phyloP scores from a whole-genome alignment of 1,140 invertebrate genomes.

The Akabosia matsudoensis region DNA sequence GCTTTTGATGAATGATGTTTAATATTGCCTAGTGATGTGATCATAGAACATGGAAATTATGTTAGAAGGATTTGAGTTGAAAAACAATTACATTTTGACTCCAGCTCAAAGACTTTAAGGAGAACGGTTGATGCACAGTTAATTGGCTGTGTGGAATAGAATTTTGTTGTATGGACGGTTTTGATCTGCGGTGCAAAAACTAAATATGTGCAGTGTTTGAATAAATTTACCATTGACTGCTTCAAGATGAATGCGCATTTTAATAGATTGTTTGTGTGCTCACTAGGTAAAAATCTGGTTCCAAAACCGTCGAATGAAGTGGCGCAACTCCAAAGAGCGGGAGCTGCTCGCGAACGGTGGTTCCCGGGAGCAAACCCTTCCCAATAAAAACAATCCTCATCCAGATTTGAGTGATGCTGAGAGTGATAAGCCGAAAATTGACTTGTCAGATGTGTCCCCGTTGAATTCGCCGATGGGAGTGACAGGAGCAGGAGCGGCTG shows the following conservation, averaged over 20 bases:
- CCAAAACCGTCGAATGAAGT: slow-evolving; percentile 93
- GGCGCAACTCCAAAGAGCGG: slow-evolving; percentile 94
- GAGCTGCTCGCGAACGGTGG: slow-evolving; percentile 89
- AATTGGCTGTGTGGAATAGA: no score
- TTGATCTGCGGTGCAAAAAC: no score
- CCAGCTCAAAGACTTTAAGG: no score
- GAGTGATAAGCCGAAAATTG: slow-evolving; percentile 66
- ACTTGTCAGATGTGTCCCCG: slow-evolving; percentile 55
- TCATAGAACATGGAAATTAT: no score
- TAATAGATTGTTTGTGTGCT: slow-evolving; percentile 48
- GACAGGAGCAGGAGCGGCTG: background rate
- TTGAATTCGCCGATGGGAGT: slow-evolving; percentile 47
- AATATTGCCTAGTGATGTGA: no score
- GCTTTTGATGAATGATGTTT: no score
- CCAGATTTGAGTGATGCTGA: slow-evolving; percentile 90
- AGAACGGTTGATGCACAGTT: no score
- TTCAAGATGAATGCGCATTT: no score
- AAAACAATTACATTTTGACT: no score
- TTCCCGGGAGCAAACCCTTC: slow-evolving; percentile 87
- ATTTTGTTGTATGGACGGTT: no score
- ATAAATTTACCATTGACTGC: background rate
- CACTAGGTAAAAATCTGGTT: slow-evolving; percentile 95
- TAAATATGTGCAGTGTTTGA: no score
- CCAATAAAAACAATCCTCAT: slow-evolving; percentile 95
- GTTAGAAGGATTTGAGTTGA: no score